Evolutionary conservation across 1,140 invertebrate species (phyloP).

Genomic region (Oryctes rhinoceros): DNA sequence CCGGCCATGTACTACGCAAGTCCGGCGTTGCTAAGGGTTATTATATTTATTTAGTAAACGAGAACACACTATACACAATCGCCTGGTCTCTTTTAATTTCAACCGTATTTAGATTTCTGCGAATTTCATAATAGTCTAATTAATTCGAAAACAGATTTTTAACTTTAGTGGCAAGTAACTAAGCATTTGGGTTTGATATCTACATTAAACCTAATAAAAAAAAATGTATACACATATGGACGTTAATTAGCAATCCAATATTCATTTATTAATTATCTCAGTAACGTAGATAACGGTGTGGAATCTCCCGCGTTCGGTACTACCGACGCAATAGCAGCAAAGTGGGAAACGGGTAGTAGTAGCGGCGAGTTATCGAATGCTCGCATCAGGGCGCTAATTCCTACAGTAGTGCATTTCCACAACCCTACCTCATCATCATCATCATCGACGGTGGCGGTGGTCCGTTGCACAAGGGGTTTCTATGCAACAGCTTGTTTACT

Average conservation of each 20-base stretch:
- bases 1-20: no score
- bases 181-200: no score
- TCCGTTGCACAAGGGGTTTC: constrained; percentile 48
- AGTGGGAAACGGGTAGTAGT: background rate
- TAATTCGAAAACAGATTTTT: no score
- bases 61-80: no score
- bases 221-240: background rate
- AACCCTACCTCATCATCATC: constrained; percentile 37
- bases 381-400: constrained; percentile 49
- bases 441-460: constrained; percentile 13
- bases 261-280: constrained; percentile 43
- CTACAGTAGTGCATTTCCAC: constrained; percentile 45
- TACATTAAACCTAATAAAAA: constrained; percentile 3
- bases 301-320: background rate
- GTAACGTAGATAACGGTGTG: constrained; percentile 35
- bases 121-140: no score
- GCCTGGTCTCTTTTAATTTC: no score
- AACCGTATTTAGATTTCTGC: no score
- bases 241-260: constrained; percentile 43
- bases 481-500: constrained; percentile 57
- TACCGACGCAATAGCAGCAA: constrained; percentile 15
- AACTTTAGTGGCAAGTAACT: no score
- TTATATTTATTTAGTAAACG: no score
- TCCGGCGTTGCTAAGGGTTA: no score
- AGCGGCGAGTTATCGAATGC: constrained; percentile 37